A percentile compares a stretch with the other conserved stretches of the same genome.
Evolutionary conservation across 2,113 vertebrate species (phyloP).

Genomic region (Saimiri boliviensis): DNA sequence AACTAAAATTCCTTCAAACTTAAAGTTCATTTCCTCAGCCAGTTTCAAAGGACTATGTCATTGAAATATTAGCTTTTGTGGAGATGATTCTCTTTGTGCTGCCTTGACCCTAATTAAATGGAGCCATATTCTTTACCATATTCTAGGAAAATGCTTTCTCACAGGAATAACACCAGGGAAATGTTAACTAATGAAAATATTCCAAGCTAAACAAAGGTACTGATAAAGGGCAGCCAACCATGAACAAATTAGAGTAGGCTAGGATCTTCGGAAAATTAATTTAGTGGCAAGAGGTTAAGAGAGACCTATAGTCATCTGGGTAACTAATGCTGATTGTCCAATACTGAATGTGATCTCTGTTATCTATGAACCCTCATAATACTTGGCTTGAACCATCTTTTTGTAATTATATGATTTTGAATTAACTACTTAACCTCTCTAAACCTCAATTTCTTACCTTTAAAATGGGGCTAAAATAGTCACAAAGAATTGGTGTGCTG

Average conservation of each 20-base stretch:
- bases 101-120: constrained; percentile 27
- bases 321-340: background rate
- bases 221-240: background rate
- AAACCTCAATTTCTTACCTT: background rate
- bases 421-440: background rate
- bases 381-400: background rate
- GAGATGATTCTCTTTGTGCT: background rate
- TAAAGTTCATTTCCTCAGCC: background rate
- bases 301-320: background rate
- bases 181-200: constrained; percentile 34
- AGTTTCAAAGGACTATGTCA: background rate
- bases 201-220: background rate
- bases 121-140: background rate
- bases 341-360: background rate
- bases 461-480: background rate
- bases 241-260: background rate
- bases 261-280: constrained; percentile 15
- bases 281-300: background rate
- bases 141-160: constrained; percentile 25
- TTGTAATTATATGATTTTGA: background rate
- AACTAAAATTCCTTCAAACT: constrained; percentile 9
- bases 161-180: background rate
- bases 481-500: background rate
- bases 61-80: background rate
- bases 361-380: background rate